Conservation (phyloP, 37 sponge, comb jelly and placozoan genomes). For the Oopsacas minuta region DNA sequence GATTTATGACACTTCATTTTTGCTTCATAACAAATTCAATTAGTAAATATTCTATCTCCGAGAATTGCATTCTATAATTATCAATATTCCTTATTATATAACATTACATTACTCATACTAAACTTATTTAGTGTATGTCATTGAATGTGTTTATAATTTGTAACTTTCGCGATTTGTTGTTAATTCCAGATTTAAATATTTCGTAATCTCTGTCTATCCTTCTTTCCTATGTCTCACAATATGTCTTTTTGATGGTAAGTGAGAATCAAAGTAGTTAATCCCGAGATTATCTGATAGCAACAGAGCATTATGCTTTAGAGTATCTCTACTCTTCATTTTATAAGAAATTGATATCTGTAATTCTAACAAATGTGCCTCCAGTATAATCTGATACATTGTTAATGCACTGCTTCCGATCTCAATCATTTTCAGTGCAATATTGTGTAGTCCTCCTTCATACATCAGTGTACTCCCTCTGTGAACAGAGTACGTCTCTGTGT, state of each 20-base stretch:
- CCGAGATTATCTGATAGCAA: background rate
- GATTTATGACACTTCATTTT: no score
- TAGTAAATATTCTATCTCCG: no score
- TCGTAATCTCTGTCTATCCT: background rate
- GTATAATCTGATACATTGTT: background rate
- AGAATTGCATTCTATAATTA: no score
- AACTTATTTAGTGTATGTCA: no score
- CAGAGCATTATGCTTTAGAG: background rate
- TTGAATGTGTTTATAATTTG: no score
- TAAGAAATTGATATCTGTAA: background rate
- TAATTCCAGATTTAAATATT: no score
- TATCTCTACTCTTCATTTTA: constrained; percentile 9
- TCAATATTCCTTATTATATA: no score
- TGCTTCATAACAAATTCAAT: no score
- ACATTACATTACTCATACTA: no score
- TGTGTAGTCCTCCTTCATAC: background rate
- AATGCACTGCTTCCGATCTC: background rate
- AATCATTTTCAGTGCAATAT: constrained; percentile 4
- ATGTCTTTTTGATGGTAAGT: background rate
- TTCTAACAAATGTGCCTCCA: background rate
- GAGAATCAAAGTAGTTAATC: constrained; percentile 6
- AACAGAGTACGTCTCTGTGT: background rate
- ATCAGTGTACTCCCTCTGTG: background rate
- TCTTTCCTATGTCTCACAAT: constrained; percentile 3
- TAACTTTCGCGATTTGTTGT: no score